These are phyloP conservation scores for Panagrolaimus sp. DNA, from an alignment of 1,140 invertebrate genomes.

Conservation along the genomic window DNA sequence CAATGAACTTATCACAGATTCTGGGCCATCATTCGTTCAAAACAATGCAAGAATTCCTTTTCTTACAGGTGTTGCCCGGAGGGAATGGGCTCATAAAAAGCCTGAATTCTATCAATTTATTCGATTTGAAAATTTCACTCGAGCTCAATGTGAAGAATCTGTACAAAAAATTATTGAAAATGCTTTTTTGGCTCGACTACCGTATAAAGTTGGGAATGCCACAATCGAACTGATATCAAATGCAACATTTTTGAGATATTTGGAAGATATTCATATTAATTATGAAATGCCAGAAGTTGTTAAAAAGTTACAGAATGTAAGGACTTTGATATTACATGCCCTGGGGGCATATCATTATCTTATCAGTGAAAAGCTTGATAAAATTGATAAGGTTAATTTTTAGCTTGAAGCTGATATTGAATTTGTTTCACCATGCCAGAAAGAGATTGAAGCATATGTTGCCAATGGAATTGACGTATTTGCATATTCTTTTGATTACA, in stretches of 20 bases:
- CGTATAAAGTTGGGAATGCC: slow-evolving; percentile 47
- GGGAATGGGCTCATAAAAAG: slow-evolving; percentile 59
- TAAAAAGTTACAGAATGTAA: slow-evolving; percentile 49
- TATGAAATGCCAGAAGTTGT: slow-evolving; percentile 53
- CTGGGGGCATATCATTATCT: no score
- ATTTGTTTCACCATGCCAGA: slow-evolving; percentile 57
- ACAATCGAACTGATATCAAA: slow-evolving; percentile 53
- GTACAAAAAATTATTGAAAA: slow-evolving; percentile 45
- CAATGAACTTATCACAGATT: slow-evolving; percentile 46
- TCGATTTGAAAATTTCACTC: slow-evolving; percentile 37
- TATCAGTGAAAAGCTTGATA: no score
- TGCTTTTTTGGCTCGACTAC: slow-evolving; percentile 27
- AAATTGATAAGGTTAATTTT: slow-evolving; percentile 19
- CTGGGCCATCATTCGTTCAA: slow-evolving; percentile 40
- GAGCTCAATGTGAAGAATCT: slow-evolving; percentile 30
- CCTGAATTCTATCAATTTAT: slow-evolving; percentile 29
- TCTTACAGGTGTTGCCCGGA: slow-evolving; percentile 53
- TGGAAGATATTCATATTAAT: slow-evolving; percentile 39
- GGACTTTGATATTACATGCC: slow-evolving; percentile 18
- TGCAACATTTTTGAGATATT: slow-evolving; percentile 54
- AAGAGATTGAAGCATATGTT: slow-evolving; percentile 48
- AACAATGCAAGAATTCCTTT: slow-evolving; percentile 51
- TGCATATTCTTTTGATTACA: slow-evolving; percentile 57
- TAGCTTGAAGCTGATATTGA: slow-evolving; percentile 58
- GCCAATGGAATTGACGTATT: slow-evolving; percentile 45